Evolutionary conservation across 2,113 vertebrate species (phyloP).

Genomic region (Petrocephalus microphthalmus): DNA sequence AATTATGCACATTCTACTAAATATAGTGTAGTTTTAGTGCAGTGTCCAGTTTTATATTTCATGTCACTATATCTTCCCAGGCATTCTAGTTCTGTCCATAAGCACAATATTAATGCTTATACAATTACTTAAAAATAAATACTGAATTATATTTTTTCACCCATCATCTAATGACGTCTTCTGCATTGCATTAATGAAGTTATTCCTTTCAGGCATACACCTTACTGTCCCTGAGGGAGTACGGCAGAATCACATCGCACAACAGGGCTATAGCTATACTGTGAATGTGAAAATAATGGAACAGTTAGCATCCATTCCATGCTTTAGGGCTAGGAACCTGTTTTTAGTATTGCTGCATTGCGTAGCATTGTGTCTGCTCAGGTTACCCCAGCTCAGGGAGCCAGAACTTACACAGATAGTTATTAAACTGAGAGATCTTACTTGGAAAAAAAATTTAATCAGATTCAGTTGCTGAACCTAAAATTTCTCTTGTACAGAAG

Average conservation of each 20-base stretch:
- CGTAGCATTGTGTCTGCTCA: not conserved
- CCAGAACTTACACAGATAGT: not conserved
- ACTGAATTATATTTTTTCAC: not conserved
- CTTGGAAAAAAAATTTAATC: not conserved
- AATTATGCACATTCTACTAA: not conserved
- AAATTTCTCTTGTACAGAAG: not conserved
- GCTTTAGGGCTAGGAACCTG: not conserved
- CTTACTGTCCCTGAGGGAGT: not conserved
- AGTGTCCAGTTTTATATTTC: not conserved
- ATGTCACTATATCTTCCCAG: not conserved
- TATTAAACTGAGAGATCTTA: not conserved
- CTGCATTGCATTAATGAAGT: not conserved
- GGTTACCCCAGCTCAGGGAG: conserved; percentile 13
- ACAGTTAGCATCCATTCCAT: not conserved
- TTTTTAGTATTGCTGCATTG: not conserved
- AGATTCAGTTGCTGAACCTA: not conserved
- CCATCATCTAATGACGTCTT: not conserved
- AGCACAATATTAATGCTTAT: not conserved
- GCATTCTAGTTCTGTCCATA: not conserved
- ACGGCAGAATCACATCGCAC: not conserved
- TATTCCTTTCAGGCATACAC: not conserved
- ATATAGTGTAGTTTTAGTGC: not conserved
- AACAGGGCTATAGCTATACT: not conserved
- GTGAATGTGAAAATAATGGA: not conserved
- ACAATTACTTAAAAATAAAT: not conserved